These are phyloP conservation scores for Noctua comes DNA, from an alignment of 2,888 invertebrate species.

Conservation along the genomic window DNA sequence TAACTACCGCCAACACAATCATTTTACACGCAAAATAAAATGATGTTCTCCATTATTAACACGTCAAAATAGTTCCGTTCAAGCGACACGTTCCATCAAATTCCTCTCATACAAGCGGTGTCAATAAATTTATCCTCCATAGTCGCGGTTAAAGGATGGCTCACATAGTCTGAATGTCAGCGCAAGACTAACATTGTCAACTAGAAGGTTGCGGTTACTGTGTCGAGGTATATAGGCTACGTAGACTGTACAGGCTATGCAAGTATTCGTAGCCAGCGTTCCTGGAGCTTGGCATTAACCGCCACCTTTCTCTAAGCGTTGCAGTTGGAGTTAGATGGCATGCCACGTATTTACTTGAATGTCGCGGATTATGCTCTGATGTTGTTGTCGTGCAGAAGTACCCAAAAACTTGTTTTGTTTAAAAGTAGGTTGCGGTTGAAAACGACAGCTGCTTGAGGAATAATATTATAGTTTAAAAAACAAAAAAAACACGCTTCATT, in stretches of 20 bases:
- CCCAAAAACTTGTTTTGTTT: conserved; percentile 8
- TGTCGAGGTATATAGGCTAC: conserved; percentile 68
- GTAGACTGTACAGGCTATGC: conserved; percentile 71
- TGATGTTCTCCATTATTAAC: conserved; percentile 21
- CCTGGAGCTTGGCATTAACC: conserved; percentile 65
- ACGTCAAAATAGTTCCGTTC: conserved; percentile 54
- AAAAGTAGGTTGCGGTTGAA: not conserved
- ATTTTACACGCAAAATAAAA: conserved; percentile 13
- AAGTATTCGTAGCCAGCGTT: conserved; percentile 77
- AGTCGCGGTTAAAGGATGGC: conserved; percentile 78
- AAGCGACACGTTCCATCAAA: conserved; percentile 59
- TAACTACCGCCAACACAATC: not conserved
- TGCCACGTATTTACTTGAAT: conserved; percentile 31
- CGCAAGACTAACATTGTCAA: conserved; percentile 79
- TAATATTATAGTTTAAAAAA: not conserved
- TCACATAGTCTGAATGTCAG: conserved; percentile 82
- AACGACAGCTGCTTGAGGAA: not conserved
- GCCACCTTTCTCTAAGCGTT: conserved; percentile 59
- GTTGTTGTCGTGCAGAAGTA: conserved; percentile 8
- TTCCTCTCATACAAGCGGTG: conserved; percentile 74
- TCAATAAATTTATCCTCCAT: conserved; percentile 81
- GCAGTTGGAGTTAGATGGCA: conserved; percentile 41
- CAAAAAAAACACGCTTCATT: not conserved
- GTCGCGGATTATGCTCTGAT: conserved; percentile 24
- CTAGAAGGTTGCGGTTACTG: conserved; percentile 75